These are phyloP conservation scores for Edolisoma coerulescens DNA, from an alignment of 2,113 vertebrate genomes.

Conservation along the genomic window DNA sequence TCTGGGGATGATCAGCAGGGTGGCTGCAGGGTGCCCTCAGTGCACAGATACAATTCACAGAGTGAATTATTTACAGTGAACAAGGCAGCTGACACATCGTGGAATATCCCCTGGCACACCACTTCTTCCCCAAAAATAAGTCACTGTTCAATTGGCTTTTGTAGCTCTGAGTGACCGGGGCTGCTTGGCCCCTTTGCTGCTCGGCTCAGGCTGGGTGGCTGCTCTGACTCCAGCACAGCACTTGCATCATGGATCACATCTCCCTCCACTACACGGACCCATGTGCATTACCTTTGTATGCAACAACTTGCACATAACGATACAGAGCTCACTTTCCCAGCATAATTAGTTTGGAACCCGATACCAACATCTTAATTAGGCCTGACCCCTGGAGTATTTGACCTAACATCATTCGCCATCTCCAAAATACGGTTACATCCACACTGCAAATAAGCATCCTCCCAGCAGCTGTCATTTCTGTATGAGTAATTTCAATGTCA, in stretches of 20 bases:
- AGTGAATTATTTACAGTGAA: not conserved
- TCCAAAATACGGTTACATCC: slow-evolving; percentile 2
- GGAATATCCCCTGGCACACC: not conserved
- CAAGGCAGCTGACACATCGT: not conserved
- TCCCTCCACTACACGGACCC: rapidly evolving
- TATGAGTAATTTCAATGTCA: not conserved
- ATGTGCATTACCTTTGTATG: not conserved
- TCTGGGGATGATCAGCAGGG: not conserved
- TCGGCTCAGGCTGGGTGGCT: not conserved
- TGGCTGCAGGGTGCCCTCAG: not conserved
- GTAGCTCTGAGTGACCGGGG: not conserved
- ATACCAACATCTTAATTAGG: slow-evolving; percentile 34
- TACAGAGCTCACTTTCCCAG: not conserved
- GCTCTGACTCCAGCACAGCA: not conserved
- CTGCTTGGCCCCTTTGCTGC: not conserved
- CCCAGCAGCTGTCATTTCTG: not conserved
- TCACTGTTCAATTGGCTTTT: not conserved
- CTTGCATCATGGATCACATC: rapidly evolving
- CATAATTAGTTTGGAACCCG: not conserved
- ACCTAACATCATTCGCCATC: not conserved
- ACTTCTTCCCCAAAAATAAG: not conserved
- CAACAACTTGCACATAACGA: not conserved
- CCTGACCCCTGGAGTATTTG: slow-evolving; percentile 13
- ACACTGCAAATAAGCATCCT: not conserved
- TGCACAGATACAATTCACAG: not conserved